Evolutionary conservation across 2,113 vertebrate species (phyloP), one percentile per base, ranked within the genome.

Genomic region (Erythrocebus patas): DNA sequence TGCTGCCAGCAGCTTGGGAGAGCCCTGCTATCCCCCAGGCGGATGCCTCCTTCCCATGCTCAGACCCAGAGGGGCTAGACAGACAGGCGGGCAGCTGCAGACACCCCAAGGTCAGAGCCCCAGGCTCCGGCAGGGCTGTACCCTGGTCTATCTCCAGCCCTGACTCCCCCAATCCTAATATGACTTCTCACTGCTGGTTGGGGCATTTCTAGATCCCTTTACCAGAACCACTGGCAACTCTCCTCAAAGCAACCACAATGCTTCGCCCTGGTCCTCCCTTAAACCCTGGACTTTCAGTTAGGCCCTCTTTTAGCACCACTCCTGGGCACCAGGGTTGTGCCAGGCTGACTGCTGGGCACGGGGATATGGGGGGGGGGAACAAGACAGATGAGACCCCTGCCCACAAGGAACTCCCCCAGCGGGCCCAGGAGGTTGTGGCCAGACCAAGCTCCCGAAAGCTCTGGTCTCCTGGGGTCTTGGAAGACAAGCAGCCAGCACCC

Each of bases 111-210:
- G 48, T 20, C 25, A 40, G 59, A 45, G 50, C 8, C n/a, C 30
- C n/a, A 40, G 78, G 11, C 10, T 55, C 43, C 3, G 25, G 27
- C 7, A 43, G 57, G 57, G 1, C 52, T 8, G 0, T 1, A 4
- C 2, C 8, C 32, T 0, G 0, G 13, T 4, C 3, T 0, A 2
- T 18, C 13, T 40, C 57, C 50, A 30, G 43, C 48, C 50, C 17
- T 5, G 12, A 57, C 25, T 16, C 70, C 57, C 30, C 30, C 3
- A 11, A 1, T 38, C 40, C 66, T 30, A n/a, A 1, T 1, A 4
- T 17, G 52, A 6, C 80, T 40, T 14, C 20, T 40, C 50, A 4
- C 50, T 12, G 38, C 40, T 27, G 35, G 30, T 25, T 1, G 1
- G 17, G 7, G 5, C 16, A 4, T 30, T 57, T 66, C 30, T 32